These are phyloP conservation scores for Motacilla tschutschensis DNA, from an alignment of 2,113 vertebrate genomes.

Conservation along the genomic window DNA sequence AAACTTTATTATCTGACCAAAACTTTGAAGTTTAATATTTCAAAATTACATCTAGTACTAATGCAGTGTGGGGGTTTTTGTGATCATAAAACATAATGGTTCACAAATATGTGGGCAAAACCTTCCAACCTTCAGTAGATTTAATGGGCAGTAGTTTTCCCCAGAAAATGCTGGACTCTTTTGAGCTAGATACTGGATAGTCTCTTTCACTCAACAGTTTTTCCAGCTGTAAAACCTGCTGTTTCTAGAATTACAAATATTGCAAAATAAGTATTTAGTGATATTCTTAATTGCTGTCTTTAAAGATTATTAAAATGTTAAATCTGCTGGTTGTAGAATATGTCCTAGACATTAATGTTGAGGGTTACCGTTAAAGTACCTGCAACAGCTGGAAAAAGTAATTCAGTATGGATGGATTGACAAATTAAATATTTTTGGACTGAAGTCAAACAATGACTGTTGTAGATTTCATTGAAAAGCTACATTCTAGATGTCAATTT, in stretches of 20 bases:
- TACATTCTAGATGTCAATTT: not conserved
- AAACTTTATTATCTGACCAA: not conserved
- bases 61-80: not conserved
- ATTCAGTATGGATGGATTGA: constrained; percentile 7
- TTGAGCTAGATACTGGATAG: not conserved
- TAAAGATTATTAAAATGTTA: constrained; percentile 20
- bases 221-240: not conserved
- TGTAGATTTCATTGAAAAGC: not conserved
- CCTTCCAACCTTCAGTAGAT: not conserved
- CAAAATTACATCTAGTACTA: not conserved
- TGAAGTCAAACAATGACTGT: not conserved
- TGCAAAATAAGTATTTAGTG: not conserved
- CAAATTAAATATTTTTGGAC: not conserved
- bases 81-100: not conserved
- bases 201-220: not conserved
- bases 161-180: not conserved
- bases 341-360: not conserved
- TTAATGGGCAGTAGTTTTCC: not conserved
- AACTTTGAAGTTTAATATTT: not conserved
- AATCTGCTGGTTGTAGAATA: constrained; percentile 3
- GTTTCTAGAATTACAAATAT: not conserved
- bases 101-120: not conserved
- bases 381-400: not conserved
- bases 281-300: constrained; percentile 14
- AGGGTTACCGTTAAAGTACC: not conserved